Conservation (phyloP, 2,888 invertebrate species). For the Mythimna ferrago region DNA sequence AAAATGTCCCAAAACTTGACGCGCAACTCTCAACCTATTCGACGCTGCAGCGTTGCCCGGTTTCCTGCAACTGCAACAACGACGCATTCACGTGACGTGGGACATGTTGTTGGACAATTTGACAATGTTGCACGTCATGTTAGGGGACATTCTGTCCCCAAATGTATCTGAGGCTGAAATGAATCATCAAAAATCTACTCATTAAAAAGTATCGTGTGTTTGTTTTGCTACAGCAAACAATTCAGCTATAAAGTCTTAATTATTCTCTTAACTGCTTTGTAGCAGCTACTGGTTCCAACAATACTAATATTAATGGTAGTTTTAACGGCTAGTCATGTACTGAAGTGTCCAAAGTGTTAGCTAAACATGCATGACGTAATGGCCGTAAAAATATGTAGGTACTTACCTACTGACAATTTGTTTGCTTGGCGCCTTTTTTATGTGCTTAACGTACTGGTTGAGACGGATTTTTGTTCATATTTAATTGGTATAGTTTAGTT, state of each 20-base stretch:
- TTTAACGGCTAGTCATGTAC: constrained; percentile 41
- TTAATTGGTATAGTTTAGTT: constrained; percentile 5
- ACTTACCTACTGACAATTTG: constrained; percentile 12
- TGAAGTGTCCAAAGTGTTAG: constrained; percentile 31
- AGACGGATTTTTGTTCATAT: constrained; percentile 12
- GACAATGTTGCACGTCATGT: too few relatives aligned
- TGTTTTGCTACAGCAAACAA: constrained; percentile 22
- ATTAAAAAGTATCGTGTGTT: not conserved
- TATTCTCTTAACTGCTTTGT: constrained; percentile 8
- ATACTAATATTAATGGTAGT: constrained; percentile 29
- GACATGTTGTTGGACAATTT: too few relatives aligned
- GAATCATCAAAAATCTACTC: not conserved
- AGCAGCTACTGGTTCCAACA: constrained; percentile 39
- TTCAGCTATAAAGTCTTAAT: constrained; percentile 27
- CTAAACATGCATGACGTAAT: constrained; percentile 42
- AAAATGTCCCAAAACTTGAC: too few relatives aligned
- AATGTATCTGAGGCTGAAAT: too few relatives aligned
- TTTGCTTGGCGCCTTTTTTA: constrained; percentile 29
- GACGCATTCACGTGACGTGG: too few relatives aligned
- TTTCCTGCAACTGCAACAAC: too few relatives aligned
- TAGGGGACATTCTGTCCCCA: too few relatives aligned
- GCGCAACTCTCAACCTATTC: too few relatives aligned
- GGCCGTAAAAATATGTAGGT: constrained; percentile 39
- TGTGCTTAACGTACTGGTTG: constrained; percentile 23
- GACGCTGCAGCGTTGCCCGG: too few relatives aligned